Evolutionary conservation across 2,113 vertebrate genomes (phyloP).

Genomic region (Aleadryas rufinucha): DNA sequence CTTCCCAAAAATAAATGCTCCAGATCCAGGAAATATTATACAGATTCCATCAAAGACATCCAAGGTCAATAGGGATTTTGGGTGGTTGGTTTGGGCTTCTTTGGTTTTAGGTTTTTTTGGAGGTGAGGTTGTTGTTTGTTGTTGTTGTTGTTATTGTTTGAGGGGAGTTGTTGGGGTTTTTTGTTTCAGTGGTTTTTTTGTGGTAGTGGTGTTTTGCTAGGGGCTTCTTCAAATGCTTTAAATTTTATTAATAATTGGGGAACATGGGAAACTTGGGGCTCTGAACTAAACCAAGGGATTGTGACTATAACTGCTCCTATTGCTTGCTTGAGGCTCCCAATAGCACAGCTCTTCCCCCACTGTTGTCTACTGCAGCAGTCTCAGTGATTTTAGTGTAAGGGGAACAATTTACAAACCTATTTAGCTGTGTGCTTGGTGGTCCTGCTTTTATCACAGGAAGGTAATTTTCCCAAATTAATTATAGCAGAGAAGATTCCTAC

Average conservation of each 20-base stretch:
- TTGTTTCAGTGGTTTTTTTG: neutral
- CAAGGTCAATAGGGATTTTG: neutral
- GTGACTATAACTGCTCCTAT: neutral
- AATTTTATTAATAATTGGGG: neutral
- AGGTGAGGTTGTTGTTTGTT: too few species aligned
- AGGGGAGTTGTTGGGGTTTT: too few species aligned
- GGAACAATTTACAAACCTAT: neutral
- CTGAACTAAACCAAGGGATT: neutral
- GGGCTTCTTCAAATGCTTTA: neutral
- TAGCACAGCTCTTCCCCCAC: neutral
- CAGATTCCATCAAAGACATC: neutral
- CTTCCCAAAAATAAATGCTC: neutral
- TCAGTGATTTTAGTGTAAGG: neutral
- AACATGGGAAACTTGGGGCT: neutral
- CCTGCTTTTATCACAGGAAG: neutral
- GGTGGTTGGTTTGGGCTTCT: neutral
- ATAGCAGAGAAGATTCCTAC: neutral
- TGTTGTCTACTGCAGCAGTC: neutral
- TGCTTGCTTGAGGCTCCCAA: neutral
- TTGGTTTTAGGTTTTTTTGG: fast-evolving
- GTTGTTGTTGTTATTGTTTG: neutral
- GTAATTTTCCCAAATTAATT: neutral
- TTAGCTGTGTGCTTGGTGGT: neutral
- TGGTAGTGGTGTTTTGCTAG: neutral
- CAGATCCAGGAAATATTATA: neutral